Percentiles rank a stretch among this genome's conserved stretches.
Evolutionary conservation across 2,113 vertebrate genomes (phyloP).

Genomic region (Carassius auratus): DNA sequence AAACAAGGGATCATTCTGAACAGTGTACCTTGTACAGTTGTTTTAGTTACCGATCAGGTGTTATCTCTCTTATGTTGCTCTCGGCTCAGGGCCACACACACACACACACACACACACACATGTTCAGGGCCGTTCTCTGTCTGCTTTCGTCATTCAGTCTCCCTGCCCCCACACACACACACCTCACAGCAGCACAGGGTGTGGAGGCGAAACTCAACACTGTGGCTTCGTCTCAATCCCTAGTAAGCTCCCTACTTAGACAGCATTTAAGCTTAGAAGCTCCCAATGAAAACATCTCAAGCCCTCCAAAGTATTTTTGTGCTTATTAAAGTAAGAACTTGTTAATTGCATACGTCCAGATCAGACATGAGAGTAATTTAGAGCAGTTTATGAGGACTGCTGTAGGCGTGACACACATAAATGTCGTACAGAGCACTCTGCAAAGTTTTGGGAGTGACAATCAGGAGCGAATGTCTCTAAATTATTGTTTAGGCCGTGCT

Average conservation of each 20-base stretch:
- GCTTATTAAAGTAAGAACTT: neutral
- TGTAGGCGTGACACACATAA: neutral
- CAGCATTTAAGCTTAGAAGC: neutral
- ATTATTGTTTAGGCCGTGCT: neutral
- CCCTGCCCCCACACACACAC: slow-evolving; percentile 60
- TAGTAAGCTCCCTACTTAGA: neutral
- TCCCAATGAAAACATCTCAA: neutral
- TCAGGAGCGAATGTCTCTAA: neutral
- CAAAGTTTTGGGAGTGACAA: neutral
- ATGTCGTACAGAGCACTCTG: neutral
- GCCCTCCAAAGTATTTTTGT: neutral
- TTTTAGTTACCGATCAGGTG: neutral
- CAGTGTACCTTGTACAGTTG: neutral
- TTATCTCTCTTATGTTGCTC: neutral
- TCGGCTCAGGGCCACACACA: neutral
- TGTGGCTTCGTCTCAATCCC: neutral
- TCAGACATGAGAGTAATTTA: neutral
- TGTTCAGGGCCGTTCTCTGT: neutral
- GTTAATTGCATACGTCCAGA: neutral
- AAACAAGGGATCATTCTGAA: neutral
- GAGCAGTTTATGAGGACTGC: neutral
- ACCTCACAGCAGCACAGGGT: slow-evolving; percentile 4
- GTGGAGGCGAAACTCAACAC: slow-evolving; percentile 53
- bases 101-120: neutral
- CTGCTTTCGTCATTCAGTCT: slow-evolving; percentile 59